Conservation (phyloP, 2,797 vertebrate genomes). For the Cryptoblepharus egeriae region DNA sequence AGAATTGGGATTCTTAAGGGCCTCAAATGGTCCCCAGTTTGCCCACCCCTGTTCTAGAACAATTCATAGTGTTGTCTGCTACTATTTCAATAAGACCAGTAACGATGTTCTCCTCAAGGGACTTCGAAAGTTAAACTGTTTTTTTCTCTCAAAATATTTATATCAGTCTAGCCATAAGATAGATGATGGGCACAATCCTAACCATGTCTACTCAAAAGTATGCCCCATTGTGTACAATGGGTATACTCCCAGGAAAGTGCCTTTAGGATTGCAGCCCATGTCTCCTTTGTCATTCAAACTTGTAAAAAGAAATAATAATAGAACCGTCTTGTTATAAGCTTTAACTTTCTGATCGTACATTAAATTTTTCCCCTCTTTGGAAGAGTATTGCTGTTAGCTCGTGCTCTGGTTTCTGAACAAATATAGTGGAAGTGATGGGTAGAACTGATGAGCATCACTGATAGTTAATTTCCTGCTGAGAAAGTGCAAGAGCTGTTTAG, state of each 20-base stretch:
- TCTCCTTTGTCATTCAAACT: conserved; percentile 14
- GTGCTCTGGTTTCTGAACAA: conserved; percentile 31
- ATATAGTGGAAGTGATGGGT: conserved; percentile 15
- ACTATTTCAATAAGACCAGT: conserved; percentile 22
- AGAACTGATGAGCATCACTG: background rate
- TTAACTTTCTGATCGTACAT: conserved; percentile 14
- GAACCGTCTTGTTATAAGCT: conserved; percentile 37
- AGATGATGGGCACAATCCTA: too few relatives aligned
- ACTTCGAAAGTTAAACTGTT: conserved; percentile 2
- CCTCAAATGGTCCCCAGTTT: too few relatives aligned
- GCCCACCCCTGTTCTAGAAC: too few relatives aligned
- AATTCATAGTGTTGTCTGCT: background rate
- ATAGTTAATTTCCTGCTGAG: conserved; percentile 34
- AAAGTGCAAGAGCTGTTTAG: conserved; percentile 25
- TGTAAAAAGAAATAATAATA: conserved; percentile 44
- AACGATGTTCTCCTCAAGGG: background rate
- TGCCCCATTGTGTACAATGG: too few relatives aligned
- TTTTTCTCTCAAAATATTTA: conserved; percentile 29
- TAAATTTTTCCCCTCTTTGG: conserved; percentile 44
- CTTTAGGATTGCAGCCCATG: too few relatives aligned
- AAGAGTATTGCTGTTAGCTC: background rate
- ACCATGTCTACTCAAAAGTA: too few relatives aligned
- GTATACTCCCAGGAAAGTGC: too few relatives aligned
- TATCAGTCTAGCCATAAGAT: conserved; percentile 14
- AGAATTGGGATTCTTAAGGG: too few relatives aligned